These are phyloP conservation scores for Ammodytes dubius DNA, from an alignment of 2,113 vertebrate species.

Conservation along the genomic window DNA sequence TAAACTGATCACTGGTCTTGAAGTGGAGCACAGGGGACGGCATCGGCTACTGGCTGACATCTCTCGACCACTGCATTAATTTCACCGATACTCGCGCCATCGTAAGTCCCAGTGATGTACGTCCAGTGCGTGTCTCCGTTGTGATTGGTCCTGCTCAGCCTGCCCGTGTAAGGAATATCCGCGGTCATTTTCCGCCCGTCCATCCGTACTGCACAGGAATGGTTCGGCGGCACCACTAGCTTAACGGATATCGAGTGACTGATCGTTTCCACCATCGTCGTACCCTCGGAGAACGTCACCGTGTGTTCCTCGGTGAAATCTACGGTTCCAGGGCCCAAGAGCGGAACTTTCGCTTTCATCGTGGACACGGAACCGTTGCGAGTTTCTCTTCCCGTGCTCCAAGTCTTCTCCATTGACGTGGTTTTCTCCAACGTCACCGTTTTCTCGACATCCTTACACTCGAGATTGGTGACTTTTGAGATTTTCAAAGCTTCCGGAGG, in stretches of 20 bases:
- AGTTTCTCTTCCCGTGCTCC: constrained; percentile 80
- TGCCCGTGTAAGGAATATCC: constrained; percentile 80
- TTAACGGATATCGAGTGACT: constrained; percentile 75
- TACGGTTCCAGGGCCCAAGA: constrained; percentile 70
- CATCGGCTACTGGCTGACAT: constrained; percentile 76
- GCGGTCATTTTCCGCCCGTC: constrained; percentile 82
- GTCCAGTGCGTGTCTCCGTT: constrained; percentile 83
- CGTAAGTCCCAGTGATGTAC: constrained; percentile 76
- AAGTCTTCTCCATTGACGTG: constrained; percentile 72
- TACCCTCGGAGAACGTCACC: constrained; percentile 78
- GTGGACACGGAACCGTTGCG: constrained; percentile 75
- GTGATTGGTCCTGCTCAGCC: constrained; percentile 79
- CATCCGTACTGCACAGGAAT: constrained; percentile 81
- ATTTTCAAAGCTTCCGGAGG: constrained; percentile 81
- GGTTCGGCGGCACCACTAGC: constrained; percentile 78
- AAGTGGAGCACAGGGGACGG: constrained; percentile 66
- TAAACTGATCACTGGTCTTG: constrained; percentile 18
- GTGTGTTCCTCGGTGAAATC: constrained; percentile 81
- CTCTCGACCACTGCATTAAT: constrained; percentile 81
- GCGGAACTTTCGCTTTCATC: constrained; percentile 81
- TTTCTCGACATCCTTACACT: constrained; percentile 78
- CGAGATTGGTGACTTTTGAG: constrained; percentile 80
- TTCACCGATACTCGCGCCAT: constrained; percentile 77
- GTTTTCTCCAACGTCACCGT: constrained; percentile 79
- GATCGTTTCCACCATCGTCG: constrained; percentile 71